Conservation (phyloP, 2,888 invertebrate genomes). For the Macaria notata region DNA sequence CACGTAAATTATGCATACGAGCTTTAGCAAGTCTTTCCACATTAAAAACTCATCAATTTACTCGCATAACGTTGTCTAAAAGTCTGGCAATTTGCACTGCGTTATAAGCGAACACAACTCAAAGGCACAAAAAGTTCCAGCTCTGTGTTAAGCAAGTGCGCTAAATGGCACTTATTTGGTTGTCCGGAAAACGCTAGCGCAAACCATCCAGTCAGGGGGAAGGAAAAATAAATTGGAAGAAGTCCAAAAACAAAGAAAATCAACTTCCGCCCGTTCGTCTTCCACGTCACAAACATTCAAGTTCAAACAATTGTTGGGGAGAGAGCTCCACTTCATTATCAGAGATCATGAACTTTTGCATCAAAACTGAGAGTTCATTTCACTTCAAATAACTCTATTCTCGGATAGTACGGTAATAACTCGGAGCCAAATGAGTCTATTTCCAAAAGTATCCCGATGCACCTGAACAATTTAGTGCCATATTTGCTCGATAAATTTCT, state of each 20-base stretch:
- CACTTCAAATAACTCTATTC: too few species aligned
- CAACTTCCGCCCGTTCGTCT: conserved; percentile 20
- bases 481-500: conserved; percentile 29
- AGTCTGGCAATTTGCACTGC: too few species aligned
- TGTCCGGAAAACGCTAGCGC: conserved; percentile 1
- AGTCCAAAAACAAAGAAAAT: conserved; percentile 20
- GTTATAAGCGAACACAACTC: too few species aligned
- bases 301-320: conserved; percentile 22
- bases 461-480: conserved; percentile 19
- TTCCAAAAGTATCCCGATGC: background rate
- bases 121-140: too few species aligned
- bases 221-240: conserved; percentile 16
- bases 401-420: too few species aligned
- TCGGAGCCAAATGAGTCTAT: too few species aligned
- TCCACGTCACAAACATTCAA: conserved; percentile 23
- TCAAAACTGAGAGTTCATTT: conserved; percentile 1
- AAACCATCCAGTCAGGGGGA: conserved; percentile 3
- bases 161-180: conserved; percentile 1
- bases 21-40: too few species aligned
- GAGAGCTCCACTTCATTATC: conserved; percentile 16
- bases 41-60: too few species aligned
- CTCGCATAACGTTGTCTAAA: too few species aligned
- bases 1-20: too few species aligned
- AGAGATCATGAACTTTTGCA: conserved; percentile 16
- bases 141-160: too few species aligned